These are phyloP conservation scores for Oscheius sp. DNA, from an alignment of 2,888 invertebrate species.

Conservation along the genomic window DNA sequence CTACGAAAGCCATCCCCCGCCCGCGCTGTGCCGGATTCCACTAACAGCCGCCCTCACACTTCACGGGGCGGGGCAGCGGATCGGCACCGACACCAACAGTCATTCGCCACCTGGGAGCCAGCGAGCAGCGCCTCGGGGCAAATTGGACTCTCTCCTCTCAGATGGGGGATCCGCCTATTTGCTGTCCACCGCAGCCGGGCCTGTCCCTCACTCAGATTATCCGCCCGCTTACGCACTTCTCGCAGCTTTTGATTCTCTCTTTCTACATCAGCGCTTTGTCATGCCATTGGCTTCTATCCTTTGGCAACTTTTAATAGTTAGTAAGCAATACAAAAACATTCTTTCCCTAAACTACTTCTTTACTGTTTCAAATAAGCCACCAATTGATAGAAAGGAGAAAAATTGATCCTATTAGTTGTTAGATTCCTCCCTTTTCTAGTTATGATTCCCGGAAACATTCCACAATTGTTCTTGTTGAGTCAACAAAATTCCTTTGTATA, in stretches of 20 bases:
- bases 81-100: conserved; percentile 25
- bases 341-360: no score
- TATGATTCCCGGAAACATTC: no score
- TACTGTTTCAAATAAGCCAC: no score
- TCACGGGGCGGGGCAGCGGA: conserved; percentile 20
- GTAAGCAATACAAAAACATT: no score
- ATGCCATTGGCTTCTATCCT: neutral
- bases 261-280: neutral
- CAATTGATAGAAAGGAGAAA: no score
- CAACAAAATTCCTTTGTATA: neutral
- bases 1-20: conserved; percentile 28
- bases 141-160: conserved; percentile 1
- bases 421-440: no score
- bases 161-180: conserved; percentile 2
- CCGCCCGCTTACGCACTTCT: conserved; percentile 19
- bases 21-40: conserved; percentile 29
- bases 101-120: conserved; percentile 6
- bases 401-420: no score
- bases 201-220: conserved; percentile 29
- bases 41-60: conserved; percentile 37
- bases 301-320: neutral
- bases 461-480: neutral
- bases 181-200: conserved; percentile 22
- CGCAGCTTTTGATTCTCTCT: neutral
- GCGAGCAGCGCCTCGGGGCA: conserved; percentile 26